Evolutionary conservation across 2,888 invertebrate genomes (phyloP).

Genomic region (Drosophila colorata): DNA sequence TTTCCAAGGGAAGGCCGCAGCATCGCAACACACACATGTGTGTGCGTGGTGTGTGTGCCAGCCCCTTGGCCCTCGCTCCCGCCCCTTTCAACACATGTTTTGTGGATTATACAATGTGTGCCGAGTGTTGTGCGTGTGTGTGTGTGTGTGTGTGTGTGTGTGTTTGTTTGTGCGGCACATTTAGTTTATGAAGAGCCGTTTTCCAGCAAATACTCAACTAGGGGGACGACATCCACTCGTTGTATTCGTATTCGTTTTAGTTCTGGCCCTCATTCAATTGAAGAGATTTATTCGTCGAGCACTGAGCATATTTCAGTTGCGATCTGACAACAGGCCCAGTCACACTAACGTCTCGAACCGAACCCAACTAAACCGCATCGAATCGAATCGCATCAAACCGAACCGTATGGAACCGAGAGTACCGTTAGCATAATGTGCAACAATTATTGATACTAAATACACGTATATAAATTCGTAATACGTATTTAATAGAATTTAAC

Average conservation of each 20-base stretch:
- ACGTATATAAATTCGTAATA: constrained; percentile 14
- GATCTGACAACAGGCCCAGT: constrained; percentile 51
- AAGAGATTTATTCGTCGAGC: constrained; percentile 68
- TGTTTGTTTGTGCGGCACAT: constrained; percentile 8
- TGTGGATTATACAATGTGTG: constrained; percentile 65
- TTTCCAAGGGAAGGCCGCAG: constrained; percentile 74
- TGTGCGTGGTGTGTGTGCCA: constrained; percentile 17
- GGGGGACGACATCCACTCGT: constrained; percentile 40
- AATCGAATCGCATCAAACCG: constrained; percentile 7
- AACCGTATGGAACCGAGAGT: background rate
- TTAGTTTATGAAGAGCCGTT: constrained; percentile 59
- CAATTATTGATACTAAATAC: constrained; percentile 38
- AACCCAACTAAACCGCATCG: constrained; percentile 16
- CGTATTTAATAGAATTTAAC: constrained; percentile 29
- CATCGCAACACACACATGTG: constrained; percentile 30
- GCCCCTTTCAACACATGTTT: constrained; percentile 23
- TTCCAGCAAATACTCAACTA: constrained; percentile 59
- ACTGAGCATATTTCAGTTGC: constrained; percentile 61
- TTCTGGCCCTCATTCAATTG: constrained; percentile 72
- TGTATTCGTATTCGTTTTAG: constrained; percentile 59
- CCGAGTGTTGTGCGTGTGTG: constrained; percentile 28
- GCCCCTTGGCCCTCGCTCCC: constrained; percentile 4
- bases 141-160: too few species aligned
- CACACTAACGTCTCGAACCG: constrained; percentile 40
- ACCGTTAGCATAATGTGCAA: constrained; percentile 20